These are phyloP conservation scores for Psittacus erithacus DNA, from an alignment of 2,113 vertebrate genomes.

Conservation along the genomic window DNA sequence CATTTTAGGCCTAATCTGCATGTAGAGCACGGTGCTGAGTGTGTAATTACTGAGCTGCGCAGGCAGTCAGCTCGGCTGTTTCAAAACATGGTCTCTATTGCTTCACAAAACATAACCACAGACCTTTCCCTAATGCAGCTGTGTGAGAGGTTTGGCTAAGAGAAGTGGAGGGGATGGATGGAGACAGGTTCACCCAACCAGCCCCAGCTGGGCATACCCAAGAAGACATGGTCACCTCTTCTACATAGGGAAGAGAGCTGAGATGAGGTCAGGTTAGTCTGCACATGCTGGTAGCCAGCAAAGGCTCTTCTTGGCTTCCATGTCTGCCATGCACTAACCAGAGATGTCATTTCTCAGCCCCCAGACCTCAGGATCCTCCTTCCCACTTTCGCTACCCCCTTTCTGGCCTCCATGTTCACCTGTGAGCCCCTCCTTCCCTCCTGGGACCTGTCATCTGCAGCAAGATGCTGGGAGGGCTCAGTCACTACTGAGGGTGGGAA, in stretches of 20 bases:
- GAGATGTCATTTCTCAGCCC: neutral
- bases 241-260: accelerated
- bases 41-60: neutral
- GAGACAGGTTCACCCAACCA: neutral
- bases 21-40: neutral
- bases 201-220: neutral
- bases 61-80: conserved; percentile 2
- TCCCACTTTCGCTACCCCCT: neutral
- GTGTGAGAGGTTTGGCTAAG: neutral
- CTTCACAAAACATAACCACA: neutral
- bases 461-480: neutral
- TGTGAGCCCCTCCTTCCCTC: neutral
- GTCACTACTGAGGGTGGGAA: neutral
- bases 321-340: neutral
- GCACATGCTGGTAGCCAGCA: neutral
- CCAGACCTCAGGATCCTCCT: neutral
- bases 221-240: neutral
- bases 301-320: neutral
- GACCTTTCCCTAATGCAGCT: accelerated
- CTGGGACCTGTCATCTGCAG: neutral
- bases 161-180: neutral
- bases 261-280: neutral
- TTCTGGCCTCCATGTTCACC: neutral
- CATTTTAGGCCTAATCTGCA: conserved; percentile 3
- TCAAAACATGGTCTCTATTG: neutral